Percentiles rank a stretch among this genome's conserved stretches.
Evolutionary conservation across 2,113 vertebrate species (phyloP).

Genomic region (Sinocyclocheilus anshuiensis): DNA sequence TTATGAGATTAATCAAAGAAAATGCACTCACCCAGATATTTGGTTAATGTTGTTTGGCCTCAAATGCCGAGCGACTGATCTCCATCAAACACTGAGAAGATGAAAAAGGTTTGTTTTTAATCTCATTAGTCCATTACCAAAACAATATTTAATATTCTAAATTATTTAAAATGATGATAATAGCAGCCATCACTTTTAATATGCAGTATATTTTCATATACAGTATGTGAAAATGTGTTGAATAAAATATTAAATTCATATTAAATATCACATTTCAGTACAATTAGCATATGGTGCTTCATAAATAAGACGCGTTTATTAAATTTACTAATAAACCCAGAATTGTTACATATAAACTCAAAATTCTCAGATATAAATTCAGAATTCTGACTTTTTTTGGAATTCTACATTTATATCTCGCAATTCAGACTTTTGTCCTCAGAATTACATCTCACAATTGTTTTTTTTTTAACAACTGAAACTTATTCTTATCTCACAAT

Average conservation of each 20-base stretch:
- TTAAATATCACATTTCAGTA: background rate
- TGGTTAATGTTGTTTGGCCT: constrained; percentile 2
- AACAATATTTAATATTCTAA: background rate
- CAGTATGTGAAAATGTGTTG: background rate
- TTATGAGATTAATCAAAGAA: constrained; percentile 39
- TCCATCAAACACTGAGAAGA: constrained; percentile 4
- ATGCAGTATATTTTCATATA: background rate
- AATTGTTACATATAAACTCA: background rate
- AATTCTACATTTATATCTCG: background rate
- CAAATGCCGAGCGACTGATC: background rate
- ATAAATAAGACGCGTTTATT: background rate
- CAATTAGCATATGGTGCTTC: background rate
- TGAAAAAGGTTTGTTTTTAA: background rate
- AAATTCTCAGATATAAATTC: background rate
- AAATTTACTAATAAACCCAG: background rate
- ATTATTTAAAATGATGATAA: background rate
- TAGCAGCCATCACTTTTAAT: background rate
- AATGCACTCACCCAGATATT: constrained; percentile 4
- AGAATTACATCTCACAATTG: too few species aligned
- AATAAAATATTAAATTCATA: background rate
- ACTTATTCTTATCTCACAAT: too few species aligned
- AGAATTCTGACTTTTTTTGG: background rate
- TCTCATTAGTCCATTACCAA: background rate
- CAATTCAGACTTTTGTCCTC: too few species aligned
- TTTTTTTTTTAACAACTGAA: too few species aligned